A percentile compares a stretch with the other conserved stretches of the same genome.
phyloP scores from a whole-genome alignment of 2,113 vertebrate genomes.

The Ibidorhyncha struthersii region DNA sequence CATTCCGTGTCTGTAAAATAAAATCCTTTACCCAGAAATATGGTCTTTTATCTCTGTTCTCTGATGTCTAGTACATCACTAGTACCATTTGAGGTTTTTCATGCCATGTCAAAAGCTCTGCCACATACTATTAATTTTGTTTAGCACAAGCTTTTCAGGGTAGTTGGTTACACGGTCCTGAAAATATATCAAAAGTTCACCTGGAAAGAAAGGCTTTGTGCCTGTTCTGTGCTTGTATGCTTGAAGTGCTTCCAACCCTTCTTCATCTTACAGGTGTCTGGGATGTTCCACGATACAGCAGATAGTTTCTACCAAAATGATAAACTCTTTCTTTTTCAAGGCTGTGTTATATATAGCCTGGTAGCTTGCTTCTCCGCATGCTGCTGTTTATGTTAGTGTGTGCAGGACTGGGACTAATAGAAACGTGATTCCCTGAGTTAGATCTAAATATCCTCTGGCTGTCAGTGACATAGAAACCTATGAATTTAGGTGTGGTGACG shows the following conservation, averaged over 20 bases:
- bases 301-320: not conserved
- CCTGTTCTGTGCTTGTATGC: not conserved
- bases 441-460: not conserved
- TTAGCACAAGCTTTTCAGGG: not conserved
- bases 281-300: not conserved
- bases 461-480: not conserved
- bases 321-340: not conserved
- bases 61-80: not conserved
- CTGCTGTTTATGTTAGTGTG: not conserved
- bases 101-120: not conserved
- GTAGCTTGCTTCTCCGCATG: not conserved
- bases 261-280: not conserved
- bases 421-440: not conserved
- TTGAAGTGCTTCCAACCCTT: not conserved
- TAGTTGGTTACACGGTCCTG: not conserved
- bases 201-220: not conserved
- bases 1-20: not conserved
- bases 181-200: not conserved
- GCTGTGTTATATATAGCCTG: not conserved
- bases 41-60: not conserved
- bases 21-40: not conserved
- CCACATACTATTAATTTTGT: not conserved
- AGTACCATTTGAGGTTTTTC: not conserved
- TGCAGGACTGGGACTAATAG: not conserved
- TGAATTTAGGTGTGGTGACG: not conserved